phyloP scores from a whole-genome alignment of 2,797 vertebrate genomes.

The Euphonia xanthogaster region DNA sequence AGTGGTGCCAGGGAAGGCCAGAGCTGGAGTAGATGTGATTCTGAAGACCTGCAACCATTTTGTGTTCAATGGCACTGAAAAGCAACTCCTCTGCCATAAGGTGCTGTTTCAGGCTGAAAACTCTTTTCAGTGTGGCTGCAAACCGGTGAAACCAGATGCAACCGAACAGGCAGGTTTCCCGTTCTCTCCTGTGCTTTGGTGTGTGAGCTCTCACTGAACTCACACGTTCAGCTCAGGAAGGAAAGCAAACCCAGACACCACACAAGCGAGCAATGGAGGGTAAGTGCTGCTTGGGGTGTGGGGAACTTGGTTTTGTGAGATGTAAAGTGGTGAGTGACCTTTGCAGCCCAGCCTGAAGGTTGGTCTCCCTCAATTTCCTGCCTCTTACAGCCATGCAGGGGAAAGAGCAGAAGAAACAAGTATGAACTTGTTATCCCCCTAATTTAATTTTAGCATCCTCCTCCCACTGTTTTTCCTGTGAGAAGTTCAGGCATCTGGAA shows the following conservation, averaged over 20 bases:
- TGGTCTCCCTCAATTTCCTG: background rate
- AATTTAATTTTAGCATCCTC: background rate
- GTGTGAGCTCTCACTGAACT: background rate
- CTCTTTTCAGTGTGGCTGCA: background rate
- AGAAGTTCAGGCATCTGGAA: background rate
- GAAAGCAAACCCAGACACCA: background rate
- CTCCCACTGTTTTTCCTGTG: background rate
- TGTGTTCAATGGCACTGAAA: background rate
- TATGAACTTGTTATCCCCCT: background rate
- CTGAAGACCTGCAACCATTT: background rate
- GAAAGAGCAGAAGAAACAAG: background rate
- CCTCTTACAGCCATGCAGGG: background rate
- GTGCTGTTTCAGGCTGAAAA: background rate
- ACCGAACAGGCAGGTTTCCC: constrained; percentile 13
- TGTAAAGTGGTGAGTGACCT: background rate
- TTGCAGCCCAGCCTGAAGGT: background rate
- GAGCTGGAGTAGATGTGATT: background rate
- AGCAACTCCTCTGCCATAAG: background rate
- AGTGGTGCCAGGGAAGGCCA: background rate
- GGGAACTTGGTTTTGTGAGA: background rate
- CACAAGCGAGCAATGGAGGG: rapidly evolving
- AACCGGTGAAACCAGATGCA: constrained; percentile 35
- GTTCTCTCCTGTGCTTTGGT: background rate
- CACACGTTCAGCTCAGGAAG: background rate
- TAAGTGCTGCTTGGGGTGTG: background rate